Evolutionary conservation across 1,140 invertebrate species (phyloP), one percentile per base, ranked within the genome.

Genomic region (Paramacrobiotus metropolitanus): DNA sequence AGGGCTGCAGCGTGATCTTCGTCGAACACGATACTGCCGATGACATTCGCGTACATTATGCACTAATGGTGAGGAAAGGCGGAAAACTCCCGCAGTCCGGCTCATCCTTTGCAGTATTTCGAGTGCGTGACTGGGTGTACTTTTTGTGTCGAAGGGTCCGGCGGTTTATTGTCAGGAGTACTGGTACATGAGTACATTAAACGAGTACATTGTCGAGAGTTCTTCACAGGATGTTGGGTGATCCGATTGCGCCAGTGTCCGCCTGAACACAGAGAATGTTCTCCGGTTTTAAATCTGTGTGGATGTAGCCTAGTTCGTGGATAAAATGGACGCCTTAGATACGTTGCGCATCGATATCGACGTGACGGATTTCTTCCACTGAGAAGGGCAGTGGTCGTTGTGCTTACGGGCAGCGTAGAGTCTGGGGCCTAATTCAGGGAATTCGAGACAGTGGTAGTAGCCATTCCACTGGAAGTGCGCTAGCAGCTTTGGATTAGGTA

Each of bases 321-420:
- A 98, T 77, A 79, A 76, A 98, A 75, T 93, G 87, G 44, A 99
- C 93, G 44, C 92, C 83, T 74, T 93, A 91, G 73, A 87, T 90
- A 61, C 98, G 76, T 76, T 99, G 95, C 76, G 97, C 97, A 1
- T 86, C 81, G 73, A 99, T n/a, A n/a, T n/a, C n/a, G n/a, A n/a
- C 96, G 74, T 97, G 91, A 66, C 92, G 80, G 34, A 97, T 91
- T 74, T 97, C 91, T 65, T 96, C 88, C 74, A 98, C 75, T 34
- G 93, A 84, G 77, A 98, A 99, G 29, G 94, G 92, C 70, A 92
- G 75, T 98, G 99, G 76, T 87, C 87, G 77, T 99, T 99, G 75
- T 96, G 88, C 80, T 95, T 95, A 82, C 99, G 79, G 76, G 99
- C 99, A 77, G 99, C 94, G 76, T 98, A 99, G 65, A 99, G 93